phyloP scores from a whole-genome alignment of 1,140 invertebrate genomes.

The Brachionus koreanus region DNA sequence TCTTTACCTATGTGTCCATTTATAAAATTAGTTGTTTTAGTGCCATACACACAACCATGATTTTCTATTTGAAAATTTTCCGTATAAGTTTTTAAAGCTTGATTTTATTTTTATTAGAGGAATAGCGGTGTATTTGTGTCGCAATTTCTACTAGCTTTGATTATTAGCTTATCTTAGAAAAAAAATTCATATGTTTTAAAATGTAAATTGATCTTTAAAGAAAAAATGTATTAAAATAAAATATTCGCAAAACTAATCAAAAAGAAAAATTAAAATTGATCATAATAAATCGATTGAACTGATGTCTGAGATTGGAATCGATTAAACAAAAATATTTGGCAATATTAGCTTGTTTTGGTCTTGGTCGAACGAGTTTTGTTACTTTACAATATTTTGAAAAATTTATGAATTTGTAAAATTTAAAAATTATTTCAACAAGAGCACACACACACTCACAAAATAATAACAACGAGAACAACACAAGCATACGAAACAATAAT shows the following conservation, averaged over 20 bases:
- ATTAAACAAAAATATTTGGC: neutral
- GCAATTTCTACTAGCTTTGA: neutral
- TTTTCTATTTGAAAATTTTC: too few species aligned
- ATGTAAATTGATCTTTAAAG: neutral
- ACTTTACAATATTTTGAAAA: neutral
- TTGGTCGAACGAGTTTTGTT: neutral
- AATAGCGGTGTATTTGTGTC: neutral
- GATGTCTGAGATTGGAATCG: neutral
- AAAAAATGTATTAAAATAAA: neutral
- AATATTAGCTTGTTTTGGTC: neutral
- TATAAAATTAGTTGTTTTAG: neutral
- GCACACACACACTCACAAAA: neutral
- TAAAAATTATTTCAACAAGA: slow-evolving; percentile 35
- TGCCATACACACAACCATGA: too few species aligned
- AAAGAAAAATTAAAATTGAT: neutral
- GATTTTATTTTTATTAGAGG: neutral
- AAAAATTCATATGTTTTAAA: neutral
- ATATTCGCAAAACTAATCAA: neutral
- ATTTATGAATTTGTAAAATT: slow-evolving; percentile 20
- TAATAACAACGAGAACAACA: slow-evolving; percentile 35
- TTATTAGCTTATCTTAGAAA: neutral
- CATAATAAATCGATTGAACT: neutral
- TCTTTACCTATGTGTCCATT: neutral
- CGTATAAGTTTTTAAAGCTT: neutral
- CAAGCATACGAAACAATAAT: slow-evolving; percentile 34